A percentile compares a stretch with the other conserved stretches of the same genome.
phyloP scores from a whole-genome alignment of 2,888 invertebrate species.

The Caenorhabditis afra region DNA sequence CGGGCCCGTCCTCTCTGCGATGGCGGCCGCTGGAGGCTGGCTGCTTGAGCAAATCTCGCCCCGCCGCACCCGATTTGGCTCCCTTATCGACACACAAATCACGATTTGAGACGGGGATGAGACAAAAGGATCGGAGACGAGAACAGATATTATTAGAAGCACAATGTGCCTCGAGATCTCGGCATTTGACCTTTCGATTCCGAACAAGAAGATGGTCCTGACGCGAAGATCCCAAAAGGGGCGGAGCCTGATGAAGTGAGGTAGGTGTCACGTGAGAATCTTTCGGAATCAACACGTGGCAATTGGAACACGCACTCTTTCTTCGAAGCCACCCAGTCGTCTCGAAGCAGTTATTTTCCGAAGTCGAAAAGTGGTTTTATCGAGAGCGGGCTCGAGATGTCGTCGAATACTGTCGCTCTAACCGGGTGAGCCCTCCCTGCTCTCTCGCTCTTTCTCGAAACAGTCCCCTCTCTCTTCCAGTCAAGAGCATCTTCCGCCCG shows the following conservation, averaged over 20 bases:
- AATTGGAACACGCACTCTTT: too few relatives aligned
- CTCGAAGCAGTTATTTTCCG: neutral
- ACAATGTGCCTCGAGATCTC: neutral
- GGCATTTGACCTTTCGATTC: constrained; percentile 29
- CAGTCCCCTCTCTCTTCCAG: constrained; percentile 8
- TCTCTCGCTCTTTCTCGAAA: neutral
- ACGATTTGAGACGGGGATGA: constrained; percentile 30
- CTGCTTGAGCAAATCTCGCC: constrained; percentile 42
- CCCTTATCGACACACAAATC: constrained; percentile 47
- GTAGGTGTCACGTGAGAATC: too few relatives aligned
- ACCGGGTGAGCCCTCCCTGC: constrained; percentile 7
- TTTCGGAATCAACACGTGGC: too few relatives aligned
- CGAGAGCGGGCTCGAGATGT: constrained; percentile 5
- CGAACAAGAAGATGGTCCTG: too few relatives aligned
- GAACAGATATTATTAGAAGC: constrained; percentile 24
- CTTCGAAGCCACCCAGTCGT: too few relatives aligned
- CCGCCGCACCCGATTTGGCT: constrained; percentile 49
- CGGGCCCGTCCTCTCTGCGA: constrained; percentile 1
- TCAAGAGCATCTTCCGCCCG: constrained; percentile 34
- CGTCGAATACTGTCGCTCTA: constrained; percentile 28
- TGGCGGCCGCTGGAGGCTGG: constrained; percentile 18
- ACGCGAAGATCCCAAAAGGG: neutral
- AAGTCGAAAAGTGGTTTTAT: constrained; percentile 8
- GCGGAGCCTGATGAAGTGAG: neutral
- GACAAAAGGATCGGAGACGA: constrained; percentile 3